Base-by-base conservation (phyloP, 1,140 invertebrate species). In the Bombus soroeensis region DNA sequence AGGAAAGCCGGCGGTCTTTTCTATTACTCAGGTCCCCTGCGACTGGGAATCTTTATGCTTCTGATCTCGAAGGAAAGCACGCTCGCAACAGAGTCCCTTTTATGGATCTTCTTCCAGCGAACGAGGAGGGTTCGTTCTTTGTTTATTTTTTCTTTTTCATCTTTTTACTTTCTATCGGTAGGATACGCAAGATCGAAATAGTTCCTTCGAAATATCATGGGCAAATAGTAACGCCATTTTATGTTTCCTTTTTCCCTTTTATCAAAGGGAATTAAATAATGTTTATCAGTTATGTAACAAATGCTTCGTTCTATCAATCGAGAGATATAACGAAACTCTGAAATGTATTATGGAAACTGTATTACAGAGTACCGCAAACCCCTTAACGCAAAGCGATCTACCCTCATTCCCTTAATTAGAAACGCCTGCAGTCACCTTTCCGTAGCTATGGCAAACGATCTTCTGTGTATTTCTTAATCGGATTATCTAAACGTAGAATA, bases 1-100 rank as follows among this genome's bases (percentile, higher is more conserved):
- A 41, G 43, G 47, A 85, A 71, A 88, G 25, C 39, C 41, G 34
- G 22, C 62, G 62, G 15, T 86, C 66, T 77, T 57, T 71, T 68
- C 57, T 74, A 76, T 87, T 83, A 77, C 80, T 57, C 64, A 34
- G 41, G 22, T 12, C 37, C 25, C 39, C 75, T 39, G 47, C 41
- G 37, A 53, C 37, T 43, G n/a, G 2, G 71, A 18, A 41, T 66
- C 39, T 53, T 53, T 70, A 57, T 59, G 34, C 12, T 32, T 32
- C 3, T 5, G 59, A 62, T 62, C 28, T 62, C 28, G 59, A 12
- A 62, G 28, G 28, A 62, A 4, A 62, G 28, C 59, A n/a, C 59
- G 59, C 3, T 13, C 59, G 28, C n/a, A 62, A n/a, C 59, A 28
- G 12, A 62, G 59, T n/a, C 10, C 12, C 12, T 71, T 41, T 15